Evolutionary conservation across 2,888 invertebrate genomes (phyloP).

Genomic region (Adelognathus sp.): DNA sequence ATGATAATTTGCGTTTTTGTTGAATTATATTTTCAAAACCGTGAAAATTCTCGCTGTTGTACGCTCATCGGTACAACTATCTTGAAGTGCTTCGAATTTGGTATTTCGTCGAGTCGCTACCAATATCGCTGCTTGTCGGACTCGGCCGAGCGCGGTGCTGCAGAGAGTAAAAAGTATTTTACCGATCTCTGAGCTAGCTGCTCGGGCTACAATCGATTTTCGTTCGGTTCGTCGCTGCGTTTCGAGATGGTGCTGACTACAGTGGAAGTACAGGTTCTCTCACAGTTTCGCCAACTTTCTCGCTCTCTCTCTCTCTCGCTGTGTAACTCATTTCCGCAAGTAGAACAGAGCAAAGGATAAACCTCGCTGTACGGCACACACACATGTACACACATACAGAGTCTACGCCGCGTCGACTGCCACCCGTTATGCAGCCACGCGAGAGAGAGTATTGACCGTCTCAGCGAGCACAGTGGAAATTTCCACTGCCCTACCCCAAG

Average conservation of each 20-base stretch:
- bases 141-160: too few relatives aligned
- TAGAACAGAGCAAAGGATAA: too few relatives aligned
- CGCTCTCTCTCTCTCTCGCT: too few relatives aligned
- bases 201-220: conserved; percentile 49
- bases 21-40: too few relatives aligned
- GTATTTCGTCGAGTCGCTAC: conserved; percentile 18
- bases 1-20: too few relatives aligned
- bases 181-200: conserved; percentile 67
- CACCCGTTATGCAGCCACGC: conserved; percentile 67
- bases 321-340: too few relatives aligned
- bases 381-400: conserved; percentile 61
- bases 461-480: conserved; percentile 78
- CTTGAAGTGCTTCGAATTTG: too few relatives aligned
- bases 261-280: conserved; percentile 42
- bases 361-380: too few relatives aligned
- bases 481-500: conserved; percentile 80
- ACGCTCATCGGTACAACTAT: too few relatives aligned
- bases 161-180: conserved; percentile 63
- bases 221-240: conserved; percentile 66
- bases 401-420: conserved; percentile 60
- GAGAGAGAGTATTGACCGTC: conserved; percentile 80
- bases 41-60: too few relatives aligned
- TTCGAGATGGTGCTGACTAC: conserved; percentile 75
- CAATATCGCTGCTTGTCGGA: conserved; percentile 44
- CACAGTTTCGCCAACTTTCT: background rate